phyloP scores from a whole-genome alignment of 2,888 invertebrate genomes.

The Lysandra coridon region DNA sequence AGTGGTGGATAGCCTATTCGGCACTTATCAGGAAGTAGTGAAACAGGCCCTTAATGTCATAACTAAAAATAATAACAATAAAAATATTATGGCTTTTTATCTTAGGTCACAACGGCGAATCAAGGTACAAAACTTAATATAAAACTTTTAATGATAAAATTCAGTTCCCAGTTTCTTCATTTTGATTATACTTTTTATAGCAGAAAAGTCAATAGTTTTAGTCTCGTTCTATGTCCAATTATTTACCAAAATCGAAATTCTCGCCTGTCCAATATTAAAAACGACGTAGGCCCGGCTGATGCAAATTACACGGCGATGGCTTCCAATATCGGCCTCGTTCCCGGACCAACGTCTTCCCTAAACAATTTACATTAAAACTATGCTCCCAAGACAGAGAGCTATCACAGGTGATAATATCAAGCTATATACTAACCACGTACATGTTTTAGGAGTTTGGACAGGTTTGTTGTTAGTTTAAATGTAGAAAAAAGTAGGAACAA shows the following conservation, averaged over 20 bases:
- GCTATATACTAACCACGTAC: neutral
- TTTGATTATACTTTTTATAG: no score
- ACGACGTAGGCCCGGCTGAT: slow-evolving; percentile 1
- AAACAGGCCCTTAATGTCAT: no score
- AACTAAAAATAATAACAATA: no score
- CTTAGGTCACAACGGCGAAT: no score
- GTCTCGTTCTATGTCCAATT: neutral
- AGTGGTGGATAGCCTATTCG: no score
- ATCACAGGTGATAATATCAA: neutral
- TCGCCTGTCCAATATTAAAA: slow-evolving; percentile 16
- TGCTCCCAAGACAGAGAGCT: neutral
- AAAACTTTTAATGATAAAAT: no score
- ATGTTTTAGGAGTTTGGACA: neutral
- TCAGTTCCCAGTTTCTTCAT: no score
- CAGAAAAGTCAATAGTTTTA: neutral
- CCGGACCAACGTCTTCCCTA: slow-evolving; percentile 12
- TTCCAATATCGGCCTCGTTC: slow-evolving; percentile 21
- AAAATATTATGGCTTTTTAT: no score
- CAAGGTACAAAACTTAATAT: no score
- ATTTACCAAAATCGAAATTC: neutral
- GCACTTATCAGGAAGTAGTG: no score
- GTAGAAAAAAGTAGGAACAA: no score
- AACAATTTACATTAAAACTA: slow-evolving; percentile 28
- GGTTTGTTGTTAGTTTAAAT: no score
- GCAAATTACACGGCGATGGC: slow-evolving; percentile 12